These are phyloP conservation scores for Holcopasites calliopsidis DNA, from an alignment of 1,140 invertebrate species.

Conservation along the genomic window DNA sequence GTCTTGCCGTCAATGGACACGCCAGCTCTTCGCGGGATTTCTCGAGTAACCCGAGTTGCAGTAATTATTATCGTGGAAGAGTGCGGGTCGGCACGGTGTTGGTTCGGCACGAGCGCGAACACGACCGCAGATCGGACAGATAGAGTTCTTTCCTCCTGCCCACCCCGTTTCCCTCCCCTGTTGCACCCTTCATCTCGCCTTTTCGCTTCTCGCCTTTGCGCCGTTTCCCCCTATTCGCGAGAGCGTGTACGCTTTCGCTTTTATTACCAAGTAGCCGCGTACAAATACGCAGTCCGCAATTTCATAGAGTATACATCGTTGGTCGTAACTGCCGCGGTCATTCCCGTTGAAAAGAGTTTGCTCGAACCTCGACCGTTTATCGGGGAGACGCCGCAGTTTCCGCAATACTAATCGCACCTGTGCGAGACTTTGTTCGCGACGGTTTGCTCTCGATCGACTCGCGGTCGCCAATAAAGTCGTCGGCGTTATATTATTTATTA, in stretches of 20 bases:
- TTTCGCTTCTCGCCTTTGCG: slow-evolving; percentile 25
- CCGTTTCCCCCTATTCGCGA: background rate
- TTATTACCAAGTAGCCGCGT: slow-evolving; percentile 13
- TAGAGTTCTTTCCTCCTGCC: slow-evolving; percentile 35
- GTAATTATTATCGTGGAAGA: slow-evolving; percentile 38
- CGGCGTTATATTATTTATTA: slow-evolving; percentile 71
- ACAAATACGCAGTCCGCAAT: slow-evolving; percentile 8
- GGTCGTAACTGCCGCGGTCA: slow-evolving; percentile 17
- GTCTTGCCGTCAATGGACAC: too few relatives aligned
- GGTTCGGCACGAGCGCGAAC: slow-evolving; percentile 47
- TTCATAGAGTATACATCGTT: slow-evolving; percentile 28
- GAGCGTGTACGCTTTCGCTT: slow-evolving; percentile 37
- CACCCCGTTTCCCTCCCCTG: slow-evolving; percentile 18
- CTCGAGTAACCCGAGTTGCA: slow-evolving; percentile 1
- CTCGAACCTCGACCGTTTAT: background rate
- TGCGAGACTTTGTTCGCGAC: too few relatives aligned
- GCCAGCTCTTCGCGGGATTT: slow-evolving; percentile 34
- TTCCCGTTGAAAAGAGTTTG: background rate
- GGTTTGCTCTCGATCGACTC: slow-evolving; percentile 15
- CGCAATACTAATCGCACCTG: background rate
- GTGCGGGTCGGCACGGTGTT: background rate
- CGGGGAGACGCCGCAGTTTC: background rate
- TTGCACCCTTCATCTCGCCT: slow-evolving; percentile 15
- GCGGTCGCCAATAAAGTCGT: slow-evolving; percentile 69
- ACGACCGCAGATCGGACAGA: slow-evolving; percentile 54